Base-by-base conservation (phyloP, 2,888 invertebrate species). In the Apamea crenata region DNA sequence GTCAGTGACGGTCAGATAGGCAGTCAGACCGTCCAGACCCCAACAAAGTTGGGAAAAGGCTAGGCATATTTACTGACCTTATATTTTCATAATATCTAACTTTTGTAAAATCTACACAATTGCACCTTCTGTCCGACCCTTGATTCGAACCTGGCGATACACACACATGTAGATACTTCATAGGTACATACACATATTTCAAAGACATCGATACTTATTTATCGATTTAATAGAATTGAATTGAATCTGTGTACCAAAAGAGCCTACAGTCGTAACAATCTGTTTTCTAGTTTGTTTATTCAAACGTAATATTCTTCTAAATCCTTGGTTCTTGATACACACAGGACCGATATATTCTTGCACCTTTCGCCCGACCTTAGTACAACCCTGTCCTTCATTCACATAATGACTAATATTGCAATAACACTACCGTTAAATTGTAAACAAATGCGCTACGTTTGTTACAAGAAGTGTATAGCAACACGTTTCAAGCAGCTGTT, bases 361-460 rank as follows among this genome's bases (percentile, higher is more conserved):
- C 75, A 56, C 77, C 25, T 14, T 77, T 56, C 40, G 8, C 40
- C 77, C 77, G 32, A 56, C 40, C 75, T 32, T 44, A 56, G 25
- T 56, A 18, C 53, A 77, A 56, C 77, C 56, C 53, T 77, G 78
- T 77, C 32, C 29, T 32, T 56, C 18, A 40, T 40, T 50, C 50
- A 29, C 18, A 7, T 40, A 53, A 40, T 36, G 44, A 65, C 25
- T 63, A 63, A 80, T 80, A 66, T 66, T 65, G 50, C 40, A 77
- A 40, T 61, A 77, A 40, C 25, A 29, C 36, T 25, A 40, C 80
- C 40, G 50, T 50, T 80, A 40, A 25, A 80, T 63, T 63, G 18
- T 77, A 79, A 77, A 77, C 29, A 53, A 36, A 75, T 6, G n/a
- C n/a, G 47, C 1, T 72, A n/a, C n/a, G n/a, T n/a, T n/a, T n/a